A percentile compares a stretch with the other conserved stretches of the same genome.
phyloP scores from a whole-genome alignment of 2,888 invertebrate species.

The Cheilosia scutellata region DNA sequence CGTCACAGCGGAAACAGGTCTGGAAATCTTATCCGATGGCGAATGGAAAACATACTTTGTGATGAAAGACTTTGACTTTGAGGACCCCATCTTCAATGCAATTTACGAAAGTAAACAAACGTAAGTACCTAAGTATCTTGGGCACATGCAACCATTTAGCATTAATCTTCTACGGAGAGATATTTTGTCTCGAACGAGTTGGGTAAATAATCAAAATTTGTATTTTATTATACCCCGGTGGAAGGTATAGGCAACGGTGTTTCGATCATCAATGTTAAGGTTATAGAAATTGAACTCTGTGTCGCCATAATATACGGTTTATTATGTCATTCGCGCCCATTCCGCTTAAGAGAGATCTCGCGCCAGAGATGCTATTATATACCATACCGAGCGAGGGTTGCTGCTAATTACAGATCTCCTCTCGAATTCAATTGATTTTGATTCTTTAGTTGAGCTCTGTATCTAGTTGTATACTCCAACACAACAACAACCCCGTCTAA shows the following conservation, averaged over 20 bases:
- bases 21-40: conserved; percentile 86
- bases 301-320: conserved; percentile 3
- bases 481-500: conserved; percentile 38
- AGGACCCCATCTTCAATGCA: conserved; percentile 87
- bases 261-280: conserved; percentile 66
- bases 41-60: conserved; percentile 89
- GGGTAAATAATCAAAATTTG: conserved; percentile 19
- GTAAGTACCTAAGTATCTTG: conserved; percentile 83
- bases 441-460: conserved; percentile 57
- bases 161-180: conserved; percentile 8
- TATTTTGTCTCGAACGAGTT: too few relatives aligned
- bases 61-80: conserved; percentile 89
- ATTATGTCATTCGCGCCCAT: conserved; percentile 53
- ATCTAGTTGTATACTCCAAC: conserved; percentile 47
- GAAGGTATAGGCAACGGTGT: conserved; percentile 22
- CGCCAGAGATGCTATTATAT: neutral
- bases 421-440: conserved; percentile 62
- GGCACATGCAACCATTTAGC: conserved; percentile 30
- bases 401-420: conserved; percentile 62
- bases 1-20: conserved; percentile 87
- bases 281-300: conserved; percentile 61
- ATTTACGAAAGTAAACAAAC: conserved; percentile 87
- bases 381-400: conserved; percentile 24
- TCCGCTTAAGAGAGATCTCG: conserved; percentile 16
- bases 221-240: conserved; percentile 27